Percentiles rank a stretch among this genome's conserved stretches.
Conservation (phyloP, 2,888 invertebrate species). For the Platypus cylindrus region DNA sequence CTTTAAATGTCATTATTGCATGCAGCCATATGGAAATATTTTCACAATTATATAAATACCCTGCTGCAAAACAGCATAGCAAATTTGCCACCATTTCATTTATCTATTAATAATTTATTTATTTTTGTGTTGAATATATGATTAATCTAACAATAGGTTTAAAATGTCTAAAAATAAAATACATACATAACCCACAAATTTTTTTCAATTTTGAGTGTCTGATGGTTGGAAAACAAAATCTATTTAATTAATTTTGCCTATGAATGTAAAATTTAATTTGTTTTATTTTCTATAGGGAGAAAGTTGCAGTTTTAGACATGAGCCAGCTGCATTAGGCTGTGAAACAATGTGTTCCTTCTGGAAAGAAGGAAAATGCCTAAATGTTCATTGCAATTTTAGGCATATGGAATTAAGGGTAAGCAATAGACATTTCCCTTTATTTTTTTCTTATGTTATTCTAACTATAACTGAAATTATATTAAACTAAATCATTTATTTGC, state of each 20-base stretch:
- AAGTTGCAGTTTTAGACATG: constrained; percentile 72
- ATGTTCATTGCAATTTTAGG: constrained; percentile 65
- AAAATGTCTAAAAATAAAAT: no score
- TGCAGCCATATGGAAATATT: constrained; percentile 14
- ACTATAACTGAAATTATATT: neutral
- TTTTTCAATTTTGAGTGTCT: no score
- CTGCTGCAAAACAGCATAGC: no score
- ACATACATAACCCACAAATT: no score
- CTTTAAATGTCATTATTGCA: neutral
- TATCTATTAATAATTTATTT: neutral
- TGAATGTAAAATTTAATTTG: neutral
- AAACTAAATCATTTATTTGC: constrained; percentile 5
- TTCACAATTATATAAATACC: constrained; percentile 4
- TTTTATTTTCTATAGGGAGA: constrained; percentile 46
- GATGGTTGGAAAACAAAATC: no score
- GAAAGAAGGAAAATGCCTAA: constrained; percentile 70
- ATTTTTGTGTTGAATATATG: neutral
- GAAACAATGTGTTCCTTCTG: constrained; percentile 72
- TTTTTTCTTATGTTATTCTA: neutral
- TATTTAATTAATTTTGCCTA: neutral
- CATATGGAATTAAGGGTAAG: constrained; percentile 75
- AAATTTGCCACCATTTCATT: no score
- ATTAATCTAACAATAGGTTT: no score
- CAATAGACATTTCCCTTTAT: constrained; percentile 6
- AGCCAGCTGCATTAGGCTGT: constrained; percentile 68